A percentile compares a stretch with the other conserved stretches of the same genome.
Evolutionary conservation across 2,797 vertebrate species (phyloP).

Genomic region (Odontamblyopus lacepedii): DNA sequence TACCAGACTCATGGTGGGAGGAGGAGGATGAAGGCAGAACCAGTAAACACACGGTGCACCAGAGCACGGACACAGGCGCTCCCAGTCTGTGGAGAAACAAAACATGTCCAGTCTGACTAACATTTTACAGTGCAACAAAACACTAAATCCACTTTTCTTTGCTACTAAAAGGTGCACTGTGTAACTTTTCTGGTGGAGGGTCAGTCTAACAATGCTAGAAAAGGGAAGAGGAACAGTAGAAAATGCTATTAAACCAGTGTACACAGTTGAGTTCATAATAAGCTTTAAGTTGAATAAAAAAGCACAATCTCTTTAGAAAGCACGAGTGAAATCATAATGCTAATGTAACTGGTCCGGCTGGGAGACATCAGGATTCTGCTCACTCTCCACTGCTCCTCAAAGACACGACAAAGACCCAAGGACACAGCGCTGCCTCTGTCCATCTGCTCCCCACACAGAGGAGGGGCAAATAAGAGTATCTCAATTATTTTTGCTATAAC

Average conservation of each 20-base stretch:
- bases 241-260: too few relatives aligned
- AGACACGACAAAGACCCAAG: constrained; percentile 4
- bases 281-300: too few relatives aligned
- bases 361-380: constrained; percentile 20
- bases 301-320: too few relatives aligned
- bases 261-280: too few relatives aligned
- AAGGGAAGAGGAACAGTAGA: too few relatives aligned
- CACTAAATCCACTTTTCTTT: too few relatives aligned
- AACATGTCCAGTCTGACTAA: too few relatives aligned
- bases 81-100: constrained; percentile 54
- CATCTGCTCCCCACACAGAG: background rate
- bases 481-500: too few relatives aligned
- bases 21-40: constrained; percentile 58
- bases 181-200: too few relatives aligned
- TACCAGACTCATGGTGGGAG: constrained; percentile 69
- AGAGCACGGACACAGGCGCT: constrained; percentile 55
- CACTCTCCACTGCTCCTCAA: constrained; percentile 5
- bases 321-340: background rate
- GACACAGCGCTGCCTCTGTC: constrained; percentile 5
- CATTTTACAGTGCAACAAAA: too few relatives aligned
- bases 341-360: background rate
- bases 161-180: too few relatives aligned
- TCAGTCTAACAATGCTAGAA: too few relatives aligned
- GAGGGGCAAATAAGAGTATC: background rate
- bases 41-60: constrained; percentile 72